Evolutionary conservation across 2,888 invertebrate genomes (phyloP).

Genomic region (Eutolmus rufibarbis): DNA sequence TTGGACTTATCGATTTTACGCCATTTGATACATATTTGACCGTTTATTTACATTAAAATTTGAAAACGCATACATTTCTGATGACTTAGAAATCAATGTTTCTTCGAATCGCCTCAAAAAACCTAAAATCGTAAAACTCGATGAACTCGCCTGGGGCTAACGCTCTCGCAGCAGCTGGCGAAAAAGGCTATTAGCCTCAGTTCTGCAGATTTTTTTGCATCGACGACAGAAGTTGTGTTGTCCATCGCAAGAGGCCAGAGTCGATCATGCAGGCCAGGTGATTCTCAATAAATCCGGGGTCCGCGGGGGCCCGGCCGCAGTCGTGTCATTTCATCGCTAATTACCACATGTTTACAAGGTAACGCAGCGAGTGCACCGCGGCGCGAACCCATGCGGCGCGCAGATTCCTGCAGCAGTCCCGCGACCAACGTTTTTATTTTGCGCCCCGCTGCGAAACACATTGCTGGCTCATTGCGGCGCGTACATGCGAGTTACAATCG

Average conservation of each 20-base stretch:
- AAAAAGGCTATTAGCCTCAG: background rate
- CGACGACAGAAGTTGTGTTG: background rate
- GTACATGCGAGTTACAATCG: background rate
- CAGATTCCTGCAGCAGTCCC: background rate
- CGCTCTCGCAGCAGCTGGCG: background rate
- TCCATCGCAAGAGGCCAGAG: background rate
- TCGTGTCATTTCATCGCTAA: background rate
- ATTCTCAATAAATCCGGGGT: background rate
- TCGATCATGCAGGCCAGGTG: background rate
- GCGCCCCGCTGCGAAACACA: background rate
- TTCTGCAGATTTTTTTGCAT: background rate
- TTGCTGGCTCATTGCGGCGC: background rate
- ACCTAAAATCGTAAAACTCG: too few relatives aligned
- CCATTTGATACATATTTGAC: too few relatives aligned
- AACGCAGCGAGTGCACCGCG: background rate
- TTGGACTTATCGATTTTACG: too few relatives aligned
- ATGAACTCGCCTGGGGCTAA: background rate
- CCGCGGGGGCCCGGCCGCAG: background rate
- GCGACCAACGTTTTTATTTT: background rate
- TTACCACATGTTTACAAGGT: conserved; percentile 14
- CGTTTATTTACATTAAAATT: too few relatives aligned
- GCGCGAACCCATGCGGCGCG: background rate
- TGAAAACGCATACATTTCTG: too few relatives aligned
- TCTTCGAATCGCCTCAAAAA: too few relatives aligned
- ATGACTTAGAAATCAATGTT: too few relatives aligned